Percentiles rank a stretch among this genome's conserved stretches.
These are phyloP conservation scores for Anneissia japonica DNA, from an alignment of 35 echinoderm and acorn worm genomes.

Conservation along the genomic window DNA sequence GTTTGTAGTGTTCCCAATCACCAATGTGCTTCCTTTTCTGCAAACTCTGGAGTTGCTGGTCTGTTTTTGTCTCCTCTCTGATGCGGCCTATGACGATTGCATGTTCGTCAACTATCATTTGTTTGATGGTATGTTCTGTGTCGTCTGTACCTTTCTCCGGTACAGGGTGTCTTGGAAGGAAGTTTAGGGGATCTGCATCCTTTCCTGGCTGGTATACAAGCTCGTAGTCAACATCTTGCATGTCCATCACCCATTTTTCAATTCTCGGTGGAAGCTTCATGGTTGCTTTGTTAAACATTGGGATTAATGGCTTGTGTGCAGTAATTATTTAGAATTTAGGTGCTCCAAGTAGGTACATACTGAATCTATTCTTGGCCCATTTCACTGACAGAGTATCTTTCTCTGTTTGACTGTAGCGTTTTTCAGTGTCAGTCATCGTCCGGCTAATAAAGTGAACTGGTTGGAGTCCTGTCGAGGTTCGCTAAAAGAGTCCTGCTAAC, in stretches of 20 bases:
- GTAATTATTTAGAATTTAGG: slow-evolving; percentile 37
- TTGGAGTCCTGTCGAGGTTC: slow-evolving; percentile 38
- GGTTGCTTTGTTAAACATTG: slow-evolving; percentile 46
- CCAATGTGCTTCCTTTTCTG: slow-evolving; percentile 4
- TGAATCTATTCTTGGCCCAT: slow-evolving; percentile 44
- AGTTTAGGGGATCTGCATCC: slow-evolving; percentile 51
- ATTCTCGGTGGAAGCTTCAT: slow-evolving; percentile 42
- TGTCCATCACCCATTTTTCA: slow-evolving; percentile 56
- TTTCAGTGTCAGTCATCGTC: slow-evolving; percentile 34
- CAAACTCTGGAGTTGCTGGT: slow-evolving; percentile 33
- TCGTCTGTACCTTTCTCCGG: slow-evolving; percentile 24
- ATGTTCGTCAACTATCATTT: slow-evolving; percentile 33
- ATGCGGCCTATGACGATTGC: slow-evolving; percentile 32
- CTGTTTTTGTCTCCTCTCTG: slow-evolving; percentile 23
- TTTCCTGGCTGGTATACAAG: slow-evolving; percentile 62
- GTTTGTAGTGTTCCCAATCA: slow-evolving; percentile 47
- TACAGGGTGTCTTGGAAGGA: slow-evolving; percentile 52
- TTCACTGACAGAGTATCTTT: slow-evolving; percentile 49
- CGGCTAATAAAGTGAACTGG: slow-evolving; percentile 51
- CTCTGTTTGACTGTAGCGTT: slow-evolving; percentile 58
- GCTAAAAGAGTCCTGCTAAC: slow-evolving; percentile 59
- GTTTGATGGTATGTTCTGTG: slow-evolving; percentile 47
- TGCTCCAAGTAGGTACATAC: slow-evolving; percentile 43
- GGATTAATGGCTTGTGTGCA: slow-evolving; percentile 48
- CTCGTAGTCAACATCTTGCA: slow-evolving; percentile 65